phyloP scores from a whole-genome alignment of 2,888 invertebrate species.

The Ennomos erosarius region DNA sequence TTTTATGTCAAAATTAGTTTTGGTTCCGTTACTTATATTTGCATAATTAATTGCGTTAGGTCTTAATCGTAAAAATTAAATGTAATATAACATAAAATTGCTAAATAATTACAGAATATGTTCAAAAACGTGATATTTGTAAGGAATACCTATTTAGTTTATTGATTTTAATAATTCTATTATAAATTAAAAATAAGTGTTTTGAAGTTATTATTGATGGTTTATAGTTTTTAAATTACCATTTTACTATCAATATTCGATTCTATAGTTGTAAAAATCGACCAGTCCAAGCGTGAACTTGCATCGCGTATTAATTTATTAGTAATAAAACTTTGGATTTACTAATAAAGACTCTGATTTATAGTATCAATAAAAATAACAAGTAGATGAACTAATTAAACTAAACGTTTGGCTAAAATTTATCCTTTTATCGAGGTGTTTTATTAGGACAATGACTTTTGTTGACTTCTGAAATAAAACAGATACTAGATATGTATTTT shows the following conservation, averaged over 20 bases:
- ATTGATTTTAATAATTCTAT: conserved; percentile 15
- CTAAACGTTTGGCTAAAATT: conserved; percentile 18
- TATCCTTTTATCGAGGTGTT: conserved; percentile 8
- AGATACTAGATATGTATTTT: conserved; percentile 11
- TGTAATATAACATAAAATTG: no score
- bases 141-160: background rate
- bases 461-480: conserved; percentile 11
- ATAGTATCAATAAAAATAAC: conserved; percentile 22
- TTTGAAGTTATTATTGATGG: conserved; percentile 14
- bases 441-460: conserved; percentile 20
- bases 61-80: no score
- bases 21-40: no score
- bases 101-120: no score
- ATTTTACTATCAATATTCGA: conserved; percentile 34
- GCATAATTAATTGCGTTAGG: no score
- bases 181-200: conserved; percentile 4
- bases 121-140: no score
- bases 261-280: conserved; percentile 20
- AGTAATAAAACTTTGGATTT: conserved; percentile 22
- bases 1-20: conserved; percentile 16
- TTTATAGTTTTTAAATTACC: conserved; percentile 34
- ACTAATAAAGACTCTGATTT: conserved; percentile 22
- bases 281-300: conserved; percentile 29
- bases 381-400: conserved; percentile 29
- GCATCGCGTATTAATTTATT: conserved; percentile 32